These are phyloP conservation scores for Theristus sp. DNA, from an alignment of 2,888 invertebrate genomes.

Conservation along the genomic window DNA sequence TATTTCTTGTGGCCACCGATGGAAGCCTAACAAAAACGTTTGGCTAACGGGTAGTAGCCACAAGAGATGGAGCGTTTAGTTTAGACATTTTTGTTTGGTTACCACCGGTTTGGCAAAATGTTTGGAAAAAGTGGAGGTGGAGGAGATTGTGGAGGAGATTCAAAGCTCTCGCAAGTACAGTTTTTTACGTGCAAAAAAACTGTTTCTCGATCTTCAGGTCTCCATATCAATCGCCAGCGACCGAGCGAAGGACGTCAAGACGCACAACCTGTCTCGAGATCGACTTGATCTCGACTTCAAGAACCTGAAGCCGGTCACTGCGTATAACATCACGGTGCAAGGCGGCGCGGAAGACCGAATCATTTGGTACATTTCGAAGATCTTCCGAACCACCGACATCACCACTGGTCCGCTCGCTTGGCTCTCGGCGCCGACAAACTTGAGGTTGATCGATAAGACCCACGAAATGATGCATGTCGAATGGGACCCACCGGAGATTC, in stretches of 20 bases:
- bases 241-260: slow-evolving; percentile 10
- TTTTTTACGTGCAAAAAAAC: too few relatives aligned
- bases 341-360: slow-evolving; percentile 16
- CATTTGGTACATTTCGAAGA: slow-evolving; percentile 23
- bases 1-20: too few relatives aligned
- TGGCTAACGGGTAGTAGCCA: too few relatives aligned
- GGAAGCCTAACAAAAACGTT: too few relatives aligned
- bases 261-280: background rate
- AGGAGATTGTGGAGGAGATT: too few relatives aligned
- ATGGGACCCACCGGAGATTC: slow-evolving; percentile 27
- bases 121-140: too few relatives aligned
- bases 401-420: slow-evolving; percentile 12
- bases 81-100: too few relatives aligned
- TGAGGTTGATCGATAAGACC: slow-evolving; percentile 25
- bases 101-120: too few relatives aligned
- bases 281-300: slow-evolving; percentile 16
- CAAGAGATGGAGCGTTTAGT: too few relatives aligned
- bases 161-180: too few relatives aligned
- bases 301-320: slow-evolving; percentile 18
- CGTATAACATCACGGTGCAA: slow-evolving; percentile 26
- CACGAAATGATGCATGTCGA: slow-evolving; percentile 27
- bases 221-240: slow-evolving; percentile 17
- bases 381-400: slow-evolving; percentile 23
- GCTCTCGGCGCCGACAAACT: slow-evolving; percentile 25
- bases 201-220: too few relatives aligned